Conservation (phyloP, 2,113 vertebrate genomes). For the Thamnophis sirtalis region DNA sequence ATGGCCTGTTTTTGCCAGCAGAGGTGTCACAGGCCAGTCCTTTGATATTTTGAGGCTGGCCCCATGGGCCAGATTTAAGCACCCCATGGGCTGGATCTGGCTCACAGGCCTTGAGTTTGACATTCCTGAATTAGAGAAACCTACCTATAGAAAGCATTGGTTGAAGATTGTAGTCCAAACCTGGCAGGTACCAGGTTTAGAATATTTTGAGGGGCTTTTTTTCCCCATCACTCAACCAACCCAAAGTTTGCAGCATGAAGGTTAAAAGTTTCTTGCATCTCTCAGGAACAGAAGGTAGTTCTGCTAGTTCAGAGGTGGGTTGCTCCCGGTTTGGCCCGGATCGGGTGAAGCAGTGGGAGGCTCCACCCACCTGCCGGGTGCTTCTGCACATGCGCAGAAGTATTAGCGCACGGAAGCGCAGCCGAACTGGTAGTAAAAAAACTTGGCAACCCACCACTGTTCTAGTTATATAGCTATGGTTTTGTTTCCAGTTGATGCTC, state of each 20-base stretch:
- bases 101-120: background rate
- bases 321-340: too few relatives aligned
- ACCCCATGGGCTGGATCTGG: too few relatives aligned
- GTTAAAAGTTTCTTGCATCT: background rate
- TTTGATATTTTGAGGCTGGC: too few relatives aligned
- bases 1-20: too few relatives aligned
- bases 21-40: too few relatives aligned
- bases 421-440: too few relatives aligned
- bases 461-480: background rate
- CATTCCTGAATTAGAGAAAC: background rate
- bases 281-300: background rate
- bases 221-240: background rate
- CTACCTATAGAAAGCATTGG: background rate
- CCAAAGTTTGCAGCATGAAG: slow-evolving; percentile 18
- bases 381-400: too few relatives aligned
- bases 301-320: background rate
- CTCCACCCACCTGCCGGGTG: too few relatives aligned
- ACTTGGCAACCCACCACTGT: too few relatives aligned
- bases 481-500: background rate
- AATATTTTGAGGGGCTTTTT: background rate
- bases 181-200: background rate
- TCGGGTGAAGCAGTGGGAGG: too few relatives aligned
- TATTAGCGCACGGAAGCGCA: too few relatives aligned
- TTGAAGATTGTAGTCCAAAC: background rate
- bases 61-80: too few relatives aligned